Evolutionary conservation across 1,140 invertebrate species (phyloP).

Genomic region (Eupristina koningsbergeri): DNA sequence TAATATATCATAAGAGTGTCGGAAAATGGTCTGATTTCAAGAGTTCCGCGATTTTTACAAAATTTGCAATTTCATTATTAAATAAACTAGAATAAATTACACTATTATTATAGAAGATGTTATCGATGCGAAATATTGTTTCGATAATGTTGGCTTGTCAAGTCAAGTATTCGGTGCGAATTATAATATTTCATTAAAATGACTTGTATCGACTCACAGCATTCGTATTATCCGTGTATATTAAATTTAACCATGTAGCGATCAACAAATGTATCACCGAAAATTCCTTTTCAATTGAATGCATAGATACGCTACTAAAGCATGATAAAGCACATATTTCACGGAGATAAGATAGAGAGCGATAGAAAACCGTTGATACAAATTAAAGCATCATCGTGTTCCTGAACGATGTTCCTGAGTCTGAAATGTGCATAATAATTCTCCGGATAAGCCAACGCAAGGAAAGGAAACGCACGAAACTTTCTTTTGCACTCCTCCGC

Average conservation of each 20-base stretch:
- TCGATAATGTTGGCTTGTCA: background rate
- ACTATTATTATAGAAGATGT: background rate
- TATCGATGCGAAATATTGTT: background rate
- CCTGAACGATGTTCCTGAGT: too few species aligned
- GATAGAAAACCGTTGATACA: background rate
- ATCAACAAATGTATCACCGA: background rate
- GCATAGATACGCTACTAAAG: too few species aligned
- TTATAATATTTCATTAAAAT: background rate
- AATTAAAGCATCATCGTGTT: background rate
- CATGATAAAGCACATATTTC: too few species aligned
- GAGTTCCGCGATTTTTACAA: background rate
- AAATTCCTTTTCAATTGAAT: too few species aligned
- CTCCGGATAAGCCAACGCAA: too few species aligned
- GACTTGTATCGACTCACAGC: background rate
- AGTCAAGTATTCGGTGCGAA: too few species aligned
- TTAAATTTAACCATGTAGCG: background rate
- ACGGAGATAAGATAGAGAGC: background rate
- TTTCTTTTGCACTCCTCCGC: too few species aligned
- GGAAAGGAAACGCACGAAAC: too few species aligned
- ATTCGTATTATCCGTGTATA: background rate
- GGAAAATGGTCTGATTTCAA: background rate
- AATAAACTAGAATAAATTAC: background rate
- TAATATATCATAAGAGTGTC: background rate
- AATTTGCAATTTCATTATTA: background rate
- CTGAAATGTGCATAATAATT: too few species aligned